Evolutionary conservation across 2,113 vertebrate genomes (phyloP).

Genomic region (Muscicapa adusta): DNA sequence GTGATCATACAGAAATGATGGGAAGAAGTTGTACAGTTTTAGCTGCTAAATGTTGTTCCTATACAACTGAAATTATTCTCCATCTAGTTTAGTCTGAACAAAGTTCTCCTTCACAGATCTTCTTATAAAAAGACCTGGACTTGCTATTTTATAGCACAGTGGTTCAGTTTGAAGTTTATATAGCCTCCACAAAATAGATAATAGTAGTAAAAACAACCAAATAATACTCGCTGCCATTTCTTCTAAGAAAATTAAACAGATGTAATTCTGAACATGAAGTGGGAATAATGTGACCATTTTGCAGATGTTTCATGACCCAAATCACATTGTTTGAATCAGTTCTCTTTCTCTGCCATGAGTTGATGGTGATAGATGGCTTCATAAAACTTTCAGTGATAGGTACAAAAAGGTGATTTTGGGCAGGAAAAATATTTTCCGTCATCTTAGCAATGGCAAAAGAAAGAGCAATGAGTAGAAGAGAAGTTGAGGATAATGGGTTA

Average conservation of each 20-base stretch:
- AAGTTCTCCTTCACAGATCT: background rate
- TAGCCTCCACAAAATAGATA: background rate
- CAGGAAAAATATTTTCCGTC: constrained; percentile 6
- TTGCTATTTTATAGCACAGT: background rate
- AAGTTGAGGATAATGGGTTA: background rate
- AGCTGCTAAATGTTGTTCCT: background rate
- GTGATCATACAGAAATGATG: background rate
- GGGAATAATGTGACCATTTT: background rate
- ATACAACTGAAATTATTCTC: background rate
- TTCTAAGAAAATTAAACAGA: constrained; percentile 19
- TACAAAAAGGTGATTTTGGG: background rate
- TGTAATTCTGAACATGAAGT: constrained; percentile 19
- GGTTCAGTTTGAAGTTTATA: constrained; percentile 5
- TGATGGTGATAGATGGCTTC: background rate
- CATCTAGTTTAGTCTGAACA: background rate
- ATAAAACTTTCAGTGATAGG: constrained; percentile 18
- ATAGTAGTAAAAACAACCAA: constrained; percentile 15
- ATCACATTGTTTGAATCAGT: background rate
- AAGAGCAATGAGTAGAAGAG: background rate
- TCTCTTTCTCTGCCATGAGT: background rate
- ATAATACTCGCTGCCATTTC: background rate
- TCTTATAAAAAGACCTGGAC: background rate
- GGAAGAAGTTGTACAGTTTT: background rate
- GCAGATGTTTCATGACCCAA: constrained; percentile 23
- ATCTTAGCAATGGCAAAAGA: background rate